A percentile compares a stretch with the other conserved stretches of the same genome.
phyloP scores from a whole-genome alignment of 2,797 vertebrate species.

The Platalea minor region DNA sequence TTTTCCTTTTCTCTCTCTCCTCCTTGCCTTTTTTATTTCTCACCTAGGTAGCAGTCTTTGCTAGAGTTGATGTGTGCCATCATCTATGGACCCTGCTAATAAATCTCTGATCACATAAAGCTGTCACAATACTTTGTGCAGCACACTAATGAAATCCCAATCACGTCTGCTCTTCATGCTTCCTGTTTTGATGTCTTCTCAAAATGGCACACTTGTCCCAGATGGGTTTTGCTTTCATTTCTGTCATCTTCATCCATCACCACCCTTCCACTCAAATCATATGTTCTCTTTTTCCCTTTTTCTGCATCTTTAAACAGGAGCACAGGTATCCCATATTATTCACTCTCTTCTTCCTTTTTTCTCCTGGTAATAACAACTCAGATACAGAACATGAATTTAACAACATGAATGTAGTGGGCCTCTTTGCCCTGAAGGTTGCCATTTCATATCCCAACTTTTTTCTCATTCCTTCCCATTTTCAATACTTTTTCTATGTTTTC shows the following conservation, averaged over 20 bases:
- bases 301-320: neutral
- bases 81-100: neutral
- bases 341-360: neutral
- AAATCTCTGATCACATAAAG: neutral
- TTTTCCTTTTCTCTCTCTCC: neutral
- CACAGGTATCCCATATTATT: neutral
- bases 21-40: neutral
- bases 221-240: neutral
- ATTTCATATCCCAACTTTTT: neutral
- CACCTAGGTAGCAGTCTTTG: neutral
- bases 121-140: neutral
- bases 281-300: neutral
- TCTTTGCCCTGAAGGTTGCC: neutral
- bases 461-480: neutral
- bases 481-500: neutral
- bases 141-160: neutral
- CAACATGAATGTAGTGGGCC: neutral
- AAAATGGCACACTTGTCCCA: neutral
- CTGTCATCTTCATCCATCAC: neutral
- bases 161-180: neutral
- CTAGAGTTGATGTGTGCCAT: neutral
- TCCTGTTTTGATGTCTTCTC: neutral
- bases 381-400: neutral
- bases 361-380: neutral
- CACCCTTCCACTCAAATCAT: neutral